phyloP scores from a whole-genome alignment of 1,140 invertebrate genomes.

The Paraescarpia echinospica region DNA sequence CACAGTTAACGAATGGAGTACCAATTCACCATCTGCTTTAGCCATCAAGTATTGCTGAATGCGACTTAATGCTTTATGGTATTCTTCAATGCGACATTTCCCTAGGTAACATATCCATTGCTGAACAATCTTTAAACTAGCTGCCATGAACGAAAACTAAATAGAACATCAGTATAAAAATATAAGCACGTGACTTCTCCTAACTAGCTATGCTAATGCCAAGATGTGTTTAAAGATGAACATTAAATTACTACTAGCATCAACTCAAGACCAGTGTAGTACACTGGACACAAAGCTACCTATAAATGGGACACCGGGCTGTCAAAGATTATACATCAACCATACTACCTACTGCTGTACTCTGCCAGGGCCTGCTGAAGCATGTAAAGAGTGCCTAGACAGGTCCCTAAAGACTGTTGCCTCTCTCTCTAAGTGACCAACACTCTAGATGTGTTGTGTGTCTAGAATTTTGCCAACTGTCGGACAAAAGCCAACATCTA shows the following conservation, averaged over 20 bases:
- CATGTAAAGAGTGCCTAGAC: conserved; percentile 4
- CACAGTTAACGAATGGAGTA: neutral
- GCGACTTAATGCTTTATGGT: too few species aligned
- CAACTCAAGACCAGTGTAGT: neutral
- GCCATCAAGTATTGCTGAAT: too few species aligned
- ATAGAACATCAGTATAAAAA: neutral
- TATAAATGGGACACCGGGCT: neutral
- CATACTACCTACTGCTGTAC: neutral
- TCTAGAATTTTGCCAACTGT: neutral
- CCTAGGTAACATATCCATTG: neutral
- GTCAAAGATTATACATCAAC: neutral
- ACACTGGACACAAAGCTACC: neutral
- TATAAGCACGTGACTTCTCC: neutral
- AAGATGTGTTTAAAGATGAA: neutral
- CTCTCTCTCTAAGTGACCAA: too few species aligned
- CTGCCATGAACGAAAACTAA: neutral
- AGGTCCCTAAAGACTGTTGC: neutral
- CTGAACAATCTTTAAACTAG: neutral
- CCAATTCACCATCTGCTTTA: too few species aligned
- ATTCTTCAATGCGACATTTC: neutral
- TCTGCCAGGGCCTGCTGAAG: conserved; percentile 2
- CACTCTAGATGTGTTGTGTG: neutral
- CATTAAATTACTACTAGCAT: neutral
- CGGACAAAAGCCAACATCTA: neutral
- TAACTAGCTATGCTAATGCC: neutral